Evolutionary conservation across 2,888 invertebrate genomes (phyloP).

Genomic region (Drosophila kanekoi): DNA sequence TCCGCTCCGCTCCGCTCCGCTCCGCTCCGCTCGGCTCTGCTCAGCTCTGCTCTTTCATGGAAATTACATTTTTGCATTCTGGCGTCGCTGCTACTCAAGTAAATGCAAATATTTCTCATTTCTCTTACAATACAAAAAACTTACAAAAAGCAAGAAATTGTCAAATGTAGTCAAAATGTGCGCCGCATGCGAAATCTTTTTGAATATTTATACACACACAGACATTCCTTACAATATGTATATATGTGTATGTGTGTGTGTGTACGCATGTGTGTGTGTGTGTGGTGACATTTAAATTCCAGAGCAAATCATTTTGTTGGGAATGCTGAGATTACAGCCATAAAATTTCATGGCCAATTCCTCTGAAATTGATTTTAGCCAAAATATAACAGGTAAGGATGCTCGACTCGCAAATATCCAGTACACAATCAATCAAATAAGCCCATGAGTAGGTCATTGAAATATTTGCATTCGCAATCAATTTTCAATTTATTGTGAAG

Average conservation of each 20-base stretch:
- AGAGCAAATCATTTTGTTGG: constrained; percentile 55
- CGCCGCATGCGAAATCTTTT: constrained; percentile 79
- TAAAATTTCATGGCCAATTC: constrained; percentile 45
- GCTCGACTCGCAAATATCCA: constrained; percentile 2
- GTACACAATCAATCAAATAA: neutral
- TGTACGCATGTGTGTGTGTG: too few relatives aligned
- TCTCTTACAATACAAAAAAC: constrained; percentile 63
- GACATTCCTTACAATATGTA: constrained; percentile 1
- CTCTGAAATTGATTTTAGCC: constrained; percentile 36
- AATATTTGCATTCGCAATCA: too few relatives aligned
- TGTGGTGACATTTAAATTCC: constrained; percentile 61
- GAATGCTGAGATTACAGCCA: constrained; percentile 43
- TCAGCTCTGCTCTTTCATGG: constrained; percentile 79
- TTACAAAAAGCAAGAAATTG: constrained; percentile 60
- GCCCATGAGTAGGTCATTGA: neutral
- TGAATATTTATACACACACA: constrained; percentile 73
- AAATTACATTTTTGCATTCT: constrained; percentile 81
- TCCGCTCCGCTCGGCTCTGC: constrained; percentile 30
- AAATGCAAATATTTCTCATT: constrained; percentile 82
- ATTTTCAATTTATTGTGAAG: too few relatives aligned
- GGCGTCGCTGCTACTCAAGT: constrained; percentile 76
- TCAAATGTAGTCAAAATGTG: constrained; percentile 81
- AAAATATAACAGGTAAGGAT: neutral
- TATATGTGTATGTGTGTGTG: neutral
- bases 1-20: neutral